These are phyloP conservation scores for Crematogaster levior DNA, from an alignment of 2,888 invertebrate species.

Conservation along the genomic window DNA sequence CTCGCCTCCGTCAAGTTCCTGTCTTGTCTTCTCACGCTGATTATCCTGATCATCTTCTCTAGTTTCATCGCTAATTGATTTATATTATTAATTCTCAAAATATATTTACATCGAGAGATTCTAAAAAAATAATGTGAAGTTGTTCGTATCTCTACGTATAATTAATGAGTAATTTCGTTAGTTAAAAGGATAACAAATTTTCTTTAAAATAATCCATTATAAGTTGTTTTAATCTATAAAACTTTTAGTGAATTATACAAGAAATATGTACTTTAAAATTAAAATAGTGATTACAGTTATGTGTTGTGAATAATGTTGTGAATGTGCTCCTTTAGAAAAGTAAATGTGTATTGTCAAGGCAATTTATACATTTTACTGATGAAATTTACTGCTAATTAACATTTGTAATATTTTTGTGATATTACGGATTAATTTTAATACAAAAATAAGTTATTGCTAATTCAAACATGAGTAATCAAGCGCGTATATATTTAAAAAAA, in stretches of 20 bases:
- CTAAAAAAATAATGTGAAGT: not conserved
- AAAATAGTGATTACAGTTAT: not conserved
- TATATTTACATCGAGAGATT: not conserved
- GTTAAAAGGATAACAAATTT: not conserved
- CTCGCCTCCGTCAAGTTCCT: slow-evolving; percentile 79
- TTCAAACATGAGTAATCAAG: not conserved
- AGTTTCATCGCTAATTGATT: slow-evolving; percentile 7
- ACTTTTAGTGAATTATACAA: not conserved
- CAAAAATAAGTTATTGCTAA: not conserved
- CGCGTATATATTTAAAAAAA: not conserved
- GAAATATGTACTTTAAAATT: slow-evolving; percentile 4
- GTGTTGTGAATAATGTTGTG: slow-evolving; percentile 20
- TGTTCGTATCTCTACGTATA: not conserved
- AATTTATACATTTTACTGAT: not conserved
- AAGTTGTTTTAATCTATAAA: not conserved
- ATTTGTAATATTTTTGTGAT: not conserved
- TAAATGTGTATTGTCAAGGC: not conserved
- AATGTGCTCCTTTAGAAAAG: not conserved
- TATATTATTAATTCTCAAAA: not conserved
- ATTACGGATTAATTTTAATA: not conserved
- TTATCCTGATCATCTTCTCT: slow-evolving; percentile 61
- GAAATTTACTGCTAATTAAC: too few relatives aligned
- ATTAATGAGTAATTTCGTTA: not conserved
- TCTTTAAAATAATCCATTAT: not conserved
- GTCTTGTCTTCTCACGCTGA: slow-evolving; percentile 62